Evolutionary conservation across 2,888 invertebrate genomes (phyloP), one percentile per base, ranked within the genome.

Genomic region (Macrosoma leucophasiata): DNA sequence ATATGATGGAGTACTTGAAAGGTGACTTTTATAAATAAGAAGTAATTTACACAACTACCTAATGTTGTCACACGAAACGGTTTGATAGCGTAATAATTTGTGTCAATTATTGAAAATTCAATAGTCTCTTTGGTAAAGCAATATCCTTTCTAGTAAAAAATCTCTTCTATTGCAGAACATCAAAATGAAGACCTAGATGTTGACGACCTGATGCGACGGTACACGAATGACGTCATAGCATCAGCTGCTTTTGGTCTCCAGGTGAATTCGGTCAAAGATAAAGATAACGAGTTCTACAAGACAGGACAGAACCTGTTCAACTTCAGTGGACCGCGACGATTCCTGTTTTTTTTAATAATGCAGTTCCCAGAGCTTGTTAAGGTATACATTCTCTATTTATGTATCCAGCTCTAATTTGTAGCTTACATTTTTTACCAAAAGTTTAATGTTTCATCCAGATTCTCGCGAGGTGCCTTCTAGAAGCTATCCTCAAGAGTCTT

Each of bases 151-250:
- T n/a, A n/a, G n/a, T n/a, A n/a, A n/a, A n/a, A 12, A 22, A 26
- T 21, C 2, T 9, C 15, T 13, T 22, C 14, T 37, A 44, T 8
- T n/a, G n/a, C 43, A 72, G 74, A 44, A 2, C 56, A 62, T 14
- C 33, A 46, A 3, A 43, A 44, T 2, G 54, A 63, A 34, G 64
- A 65, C n/a, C 43, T 85, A 0, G 76, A 86, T 17, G 58, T 77
- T 1, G 79, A 81, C 13, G 84, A 87, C 32, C 33, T 78, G 1
- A 75, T 82, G 26, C 76, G 82, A 1, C 72, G 87, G 1, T 88
- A 84, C 43, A 77, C 87, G 0, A 88, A 78, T 48, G 89, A 89
- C 52, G 86, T 88, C 10, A 88, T 88, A 11, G 88, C 88, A 0
- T 84, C 84, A 0, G 68, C 81, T 2, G 87, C 84, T 0, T 88